Conservation (phyloP, 64 coral and sea anemone genomes). For the Stylophora pistillata region DNA sequence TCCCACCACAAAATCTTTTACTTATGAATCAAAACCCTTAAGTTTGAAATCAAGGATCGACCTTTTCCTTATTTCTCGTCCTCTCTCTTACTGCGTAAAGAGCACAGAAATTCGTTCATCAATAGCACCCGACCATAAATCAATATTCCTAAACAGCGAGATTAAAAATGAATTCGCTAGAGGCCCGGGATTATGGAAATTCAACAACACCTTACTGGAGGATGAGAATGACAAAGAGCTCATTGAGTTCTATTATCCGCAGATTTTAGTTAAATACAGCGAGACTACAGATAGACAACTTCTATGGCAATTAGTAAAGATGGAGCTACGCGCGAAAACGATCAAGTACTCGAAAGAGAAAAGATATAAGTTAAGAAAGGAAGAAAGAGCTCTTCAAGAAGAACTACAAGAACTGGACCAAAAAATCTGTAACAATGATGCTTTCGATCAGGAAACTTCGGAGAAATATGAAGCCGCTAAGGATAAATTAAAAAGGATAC, state of each 20-base stretch:
- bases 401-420: neutral
- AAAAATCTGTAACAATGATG: neutral
- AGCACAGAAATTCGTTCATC: neutral
- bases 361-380: constrained; percentile 7
- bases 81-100: neutral
- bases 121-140: neutral
- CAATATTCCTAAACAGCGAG: neutral
- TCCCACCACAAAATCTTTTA: too few relatives aligned
- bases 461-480: neutral
- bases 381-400: neutral
- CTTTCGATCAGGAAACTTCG: neutral
- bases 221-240: constrained; percentile 7
- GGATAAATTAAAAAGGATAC: neutral
- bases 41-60: too few relatives aligned
- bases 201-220: neutral
- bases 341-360: constrained; percentile 4
- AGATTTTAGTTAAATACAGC: neutral
- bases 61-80: too few relatives aligned
- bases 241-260: neutral
- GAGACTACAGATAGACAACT: neutral
- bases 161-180: neutral
- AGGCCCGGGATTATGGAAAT: neutral
- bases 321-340: neutral
- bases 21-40: too few relatives aligned
- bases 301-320: neutral